These are phyloP conservation scores for Beris chalybata DNA, from an alignment of 2,888 invertebrate genomes.

Conservation along the genomic window DNA sequence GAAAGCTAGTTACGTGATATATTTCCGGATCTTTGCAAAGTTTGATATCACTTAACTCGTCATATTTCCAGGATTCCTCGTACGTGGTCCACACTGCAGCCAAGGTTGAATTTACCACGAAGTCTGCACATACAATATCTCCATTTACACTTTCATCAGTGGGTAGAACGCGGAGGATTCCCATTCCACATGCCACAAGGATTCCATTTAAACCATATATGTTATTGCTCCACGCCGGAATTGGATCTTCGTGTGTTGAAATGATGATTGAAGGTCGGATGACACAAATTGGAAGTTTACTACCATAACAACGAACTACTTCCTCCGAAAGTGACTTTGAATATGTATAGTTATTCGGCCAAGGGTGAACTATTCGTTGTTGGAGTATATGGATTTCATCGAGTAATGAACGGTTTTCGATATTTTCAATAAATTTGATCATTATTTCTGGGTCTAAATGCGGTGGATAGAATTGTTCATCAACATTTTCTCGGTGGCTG, in stretches of 20 bases:
- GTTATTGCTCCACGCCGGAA: slow-evolving; percentile 44
- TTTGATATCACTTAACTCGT: not conserved
- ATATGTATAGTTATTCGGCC: slow-evolving; percentile 45
- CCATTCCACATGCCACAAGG: slow-evolving; percentile 41
- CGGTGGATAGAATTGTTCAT: slow-evolving; percentile 44
- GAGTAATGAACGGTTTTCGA: slow-evolving; percentile 5
- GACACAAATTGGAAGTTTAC: slow-evolving; percentile 41
- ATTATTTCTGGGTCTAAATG: slow-evolving; percentile 43
- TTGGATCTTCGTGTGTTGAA: slow-evolving; percentile 44
- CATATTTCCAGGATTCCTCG: not conserved
- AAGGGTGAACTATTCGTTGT: slow-evolving; percentile 42
- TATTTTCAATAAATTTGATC: slow-evolving; percentile 41
- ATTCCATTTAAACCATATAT: slow-evolving; percentile 44
- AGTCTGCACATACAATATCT: slow-evolving; percentile 45
- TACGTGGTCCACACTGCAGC: slow-evolving; percentile 43
- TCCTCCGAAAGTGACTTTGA: slow-evolving; percentile 45
- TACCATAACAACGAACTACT: slow-evolving; percentile 41
- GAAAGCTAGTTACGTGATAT: slow-evolving; percentile 39
- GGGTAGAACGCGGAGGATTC: slow-evolving; percentile 41
- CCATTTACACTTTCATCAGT: slow-evolving; percentile 28
- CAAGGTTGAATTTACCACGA: slow-evolving; percentile 44
- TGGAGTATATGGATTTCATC: slow-evolving; percentile 39
- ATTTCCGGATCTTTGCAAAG: slow-evolving; percentile 38
- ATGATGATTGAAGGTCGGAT: slow-evolving; percentile 45
- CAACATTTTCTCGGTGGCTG: slow-evolving; percentile 35